Conservation (phyloP, 2,113 vertebrate species). For the Polypterus bichir region DNA sequence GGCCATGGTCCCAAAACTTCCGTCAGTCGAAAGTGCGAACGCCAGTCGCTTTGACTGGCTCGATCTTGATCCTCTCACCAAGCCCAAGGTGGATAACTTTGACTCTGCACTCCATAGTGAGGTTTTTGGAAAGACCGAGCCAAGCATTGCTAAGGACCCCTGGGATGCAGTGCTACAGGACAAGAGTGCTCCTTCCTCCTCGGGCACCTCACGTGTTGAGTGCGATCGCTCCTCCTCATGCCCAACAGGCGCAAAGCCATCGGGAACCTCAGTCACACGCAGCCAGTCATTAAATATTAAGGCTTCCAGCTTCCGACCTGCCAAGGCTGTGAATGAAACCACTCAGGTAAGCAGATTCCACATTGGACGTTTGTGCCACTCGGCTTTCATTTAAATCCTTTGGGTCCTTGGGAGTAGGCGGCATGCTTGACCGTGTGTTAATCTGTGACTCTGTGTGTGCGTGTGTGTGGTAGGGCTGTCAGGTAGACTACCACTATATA, state of each 20-base stretch:
- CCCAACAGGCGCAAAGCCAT: slow-evolving; percentile 52
- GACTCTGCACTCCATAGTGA: slow-evolving; percentile 34
- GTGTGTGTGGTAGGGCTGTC: too few species aligned
- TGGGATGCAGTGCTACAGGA: slow-evolving; percentile 89
- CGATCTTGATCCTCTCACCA: slow-evolving; percentile 87
- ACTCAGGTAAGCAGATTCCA: slow-evolving; percentile 51
- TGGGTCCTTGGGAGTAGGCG: too few species aligned
- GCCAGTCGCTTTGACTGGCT: slow-evolving; percentile 83
- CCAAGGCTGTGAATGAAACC: slow-evolving; percentile 49
- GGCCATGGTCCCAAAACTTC: slow-evolving; percentile 41
- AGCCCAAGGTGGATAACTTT: slow-evolving; percentile 60
- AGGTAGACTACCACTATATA: too few species aligned
- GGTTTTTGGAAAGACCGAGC: slow-evolving; percentile 24
- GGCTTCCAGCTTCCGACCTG: slow-evolving; percentile 37
- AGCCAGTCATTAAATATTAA: slow-evolving; percentile 78
- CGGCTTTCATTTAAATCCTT: too few species aligned
- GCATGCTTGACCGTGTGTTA: too few species aligned
- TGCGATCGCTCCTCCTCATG: slow-evolving; percentile 14
- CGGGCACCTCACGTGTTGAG: slow-evolving; percentile 38
- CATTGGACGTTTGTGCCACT: too few species aligned
- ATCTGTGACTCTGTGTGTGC: too few species aligned
- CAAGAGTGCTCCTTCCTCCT: slow-evolving; percentile 49
- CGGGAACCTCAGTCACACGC: slow-evolving; percentile 64
- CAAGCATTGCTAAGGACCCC: slow-evolving; percentile 62
- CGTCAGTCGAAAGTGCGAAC: slow-evolving; percentile 41